These are phyloP conservation scores for Synergus gifuensis DNA, from an alignment of 2,888 invertebrate species.

Conservation along the genomic window DNA sequence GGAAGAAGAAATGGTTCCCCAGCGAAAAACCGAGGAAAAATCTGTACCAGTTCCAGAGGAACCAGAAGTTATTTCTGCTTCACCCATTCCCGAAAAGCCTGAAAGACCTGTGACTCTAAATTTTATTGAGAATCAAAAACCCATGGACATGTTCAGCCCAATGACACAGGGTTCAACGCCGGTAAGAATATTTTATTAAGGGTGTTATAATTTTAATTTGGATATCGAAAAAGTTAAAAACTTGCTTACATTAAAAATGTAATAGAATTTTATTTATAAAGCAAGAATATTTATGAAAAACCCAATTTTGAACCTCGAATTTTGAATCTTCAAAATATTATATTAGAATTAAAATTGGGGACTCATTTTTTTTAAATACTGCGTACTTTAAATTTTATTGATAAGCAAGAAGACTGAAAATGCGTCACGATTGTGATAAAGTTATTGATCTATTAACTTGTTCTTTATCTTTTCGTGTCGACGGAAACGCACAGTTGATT, in stretches of 20 bases:
- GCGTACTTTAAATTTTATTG: background rate
- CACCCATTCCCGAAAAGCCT: slow-evolving; percentile 44
- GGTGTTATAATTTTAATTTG: too few relatives aligned
- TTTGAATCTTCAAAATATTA: background rate
- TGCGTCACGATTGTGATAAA: background rate
- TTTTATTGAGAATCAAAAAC: slow-evolving; percentile 55
- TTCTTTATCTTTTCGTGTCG: background rate
- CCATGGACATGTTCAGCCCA: slow-evolving; percentile 63
- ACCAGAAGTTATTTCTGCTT: slow-evolving; percentile 35
- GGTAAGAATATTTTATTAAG: slow-evolving; percentile 50
- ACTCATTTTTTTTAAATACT: background rate
- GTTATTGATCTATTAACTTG: background rate
- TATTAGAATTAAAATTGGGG: background rate
- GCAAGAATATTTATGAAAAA: background rate
- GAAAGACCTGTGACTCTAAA: slow-evolving; percentile 65
- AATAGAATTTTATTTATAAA: too few relatives aligned
- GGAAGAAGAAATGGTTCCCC: slow-evolving; percentile 51
- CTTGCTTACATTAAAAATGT: too few relatives aligned
- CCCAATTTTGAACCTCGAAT: background rate
- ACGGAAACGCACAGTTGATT: background rate
- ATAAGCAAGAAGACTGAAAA: background rate
- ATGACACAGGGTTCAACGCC: slow-evolving; percentile 66
- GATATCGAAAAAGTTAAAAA: background rate
- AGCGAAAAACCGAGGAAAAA: slow-evolving; percentile 53
- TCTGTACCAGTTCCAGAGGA: slow-evolving; percentile 45